These are phyloP conservation scores for Meganola albula DNA, from an alignment of 2,888 invertebrate species.

Conservation along the genomic window DNA sequence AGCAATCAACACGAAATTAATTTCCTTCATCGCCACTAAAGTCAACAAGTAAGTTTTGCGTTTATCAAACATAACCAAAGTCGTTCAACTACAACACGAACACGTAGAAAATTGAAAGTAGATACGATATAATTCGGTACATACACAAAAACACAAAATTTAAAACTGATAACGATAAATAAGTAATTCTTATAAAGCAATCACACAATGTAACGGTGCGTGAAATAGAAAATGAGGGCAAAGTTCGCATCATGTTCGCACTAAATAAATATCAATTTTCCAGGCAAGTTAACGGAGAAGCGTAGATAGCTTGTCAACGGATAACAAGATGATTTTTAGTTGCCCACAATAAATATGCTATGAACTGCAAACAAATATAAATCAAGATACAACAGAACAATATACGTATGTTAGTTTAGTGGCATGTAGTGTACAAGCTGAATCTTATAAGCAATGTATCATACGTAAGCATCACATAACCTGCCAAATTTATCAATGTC, in stretches of 20 bases:
- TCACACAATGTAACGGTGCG: slow-evolving; percentile 30
- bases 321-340: slow-evolving; percentile 17
- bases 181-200: slow-evolving; percentile 22
- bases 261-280: slow-evolving; percentile 44
- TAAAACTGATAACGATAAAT: slow-evolving; percentile 1
- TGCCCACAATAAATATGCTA: slow-evolving; percentile 10
- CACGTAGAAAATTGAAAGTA: too few relatives aligned
- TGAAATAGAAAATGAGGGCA: slow-evolving; percentile 33
- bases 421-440: slow-evolving; percentile 27
- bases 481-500: slow-evolving; percentile 54
- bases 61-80: too few relatives aligned
- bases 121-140: too few relatives aligned
- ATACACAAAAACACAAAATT: neutral
- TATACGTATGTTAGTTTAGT: slow-evolving; percentile 15
- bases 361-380: neutral
- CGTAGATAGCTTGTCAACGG: slow-evolving; percentile 23
- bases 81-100: too few relatives aligned
- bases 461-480: slow-evolving; percentile 50
- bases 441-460: slow-evolving; percentile 52
- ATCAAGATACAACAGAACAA: slow-evolving; percentile 9
- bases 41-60: too few relatives aligned
- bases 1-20: slow-evolving; percentile 20
- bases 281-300: slow-evolving; percentile 34
- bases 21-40: slow-evolving; percentile 11
- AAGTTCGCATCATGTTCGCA: too few relatives aligned